Evolutionary conservation across 2,113 vertebrate genomes (phyloP).

Genomic region (Illadopsis cleaveri): DNA sequence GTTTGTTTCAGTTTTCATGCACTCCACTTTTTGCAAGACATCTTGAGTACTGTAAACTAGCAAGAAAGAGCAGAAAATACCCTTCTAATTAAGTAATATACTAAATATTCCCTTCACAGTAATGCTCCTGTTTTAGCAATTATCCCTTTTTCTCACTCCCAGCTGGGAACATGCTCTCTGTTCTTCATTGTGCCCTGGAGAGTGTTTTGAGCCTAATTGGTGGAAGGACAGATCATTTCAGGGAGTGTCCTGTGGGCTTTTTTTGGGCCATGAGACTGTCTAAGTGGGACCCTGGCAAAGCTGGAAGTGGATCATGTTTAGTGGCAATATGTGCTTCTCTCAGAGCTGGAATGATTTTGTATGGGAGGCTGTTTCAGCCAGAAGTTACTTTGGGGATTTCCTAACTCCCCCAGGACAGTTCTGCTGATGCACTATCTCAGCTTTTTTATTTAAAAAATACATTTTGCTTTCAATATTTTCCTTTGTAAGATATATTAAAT

Average conservation of each 20-base stretch:
- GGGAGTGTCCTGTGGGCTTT: not conserved
- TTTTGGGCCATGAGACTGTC: not conserved
- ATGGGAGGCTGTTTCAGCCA: not conserved
- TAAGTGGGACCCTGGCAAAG: not conserved
- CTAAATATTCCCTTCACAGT: not conserved
- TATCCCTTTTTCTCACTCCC: not conserved
- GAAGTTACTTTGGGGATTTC: not conserved
- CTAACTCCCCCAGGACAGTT: not conserved
- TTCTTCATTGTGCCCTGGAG: not conserved
- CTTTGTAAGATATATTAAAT: not conserved
- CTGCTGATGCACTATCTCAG: not conserved
- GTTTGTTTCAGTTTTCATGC: not conserved
- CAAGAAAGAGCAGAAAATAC: not conserved
- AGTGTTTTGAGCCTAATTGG: not conserved
- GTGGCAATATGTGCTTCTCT: not conserved
- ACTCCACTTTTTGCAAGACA: not conserved
- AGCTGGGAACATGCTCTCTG: not conserved
- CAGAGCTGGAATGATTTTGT: not conserved
- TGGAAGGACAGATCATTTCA: not conserved
- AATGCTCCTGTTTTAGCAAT: not conserved
- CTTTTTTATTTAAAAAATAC: constrained; percentile 3
- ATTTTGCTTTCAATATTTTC: constrained; percentile 2
- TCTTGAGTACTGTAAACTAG: not conserved
- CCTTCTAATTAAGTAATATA: not conserved
- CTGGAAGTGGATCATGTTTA: not conserved